These are phyloP conservation scores for Cryptoprocta ferox DNA, from an alignment of 2,797 vertebrate genomes.

Conservation along the genomic window DNA sequence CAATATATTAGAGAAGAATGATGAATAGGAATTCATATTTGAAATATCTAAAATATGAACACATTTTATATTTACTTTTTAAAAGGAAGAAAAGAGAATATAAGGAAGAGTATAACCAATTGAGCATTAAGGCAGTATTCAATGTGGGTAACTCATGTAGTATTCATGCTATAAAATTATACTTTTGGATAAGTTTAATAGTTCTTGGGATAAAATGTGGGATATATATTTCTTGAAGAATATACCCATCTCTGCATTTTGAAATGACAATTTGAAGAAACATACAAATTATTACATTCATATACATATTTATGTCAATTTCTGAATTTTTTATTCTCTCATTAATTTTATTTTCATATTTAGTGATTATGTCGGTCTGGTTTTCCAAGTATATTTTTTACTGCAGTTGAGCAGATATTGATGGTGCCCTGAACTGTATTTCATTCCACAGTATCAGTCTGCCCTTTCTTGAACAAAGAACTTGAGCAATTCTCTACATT, in stretches of 20 bases:
- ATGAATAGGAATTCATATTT: neutral
- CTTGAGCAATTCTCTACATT: neutral
- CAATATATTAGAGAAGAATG: neutral
- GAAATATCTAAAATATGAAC: neutral
- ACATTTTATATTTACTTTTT: neutral
- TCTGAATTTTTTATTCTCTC: neutral
- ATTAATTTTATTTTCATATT: neutral
- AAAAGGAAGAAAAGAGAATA: neutral
- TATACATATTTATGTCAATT: neutral
- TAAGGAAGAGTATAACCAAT: neutral
- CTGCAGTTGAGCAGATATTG: neutral
- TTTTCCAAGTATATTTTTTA: neutral
- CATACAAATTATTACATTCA: neutral
- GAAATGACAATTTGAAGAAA: neutral
- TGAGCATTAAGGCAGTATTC: neutral
- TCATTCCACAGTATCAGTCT: rapidly evolving
- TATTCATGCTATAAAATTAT: neutral
- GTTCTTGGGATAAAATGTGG: neutral
- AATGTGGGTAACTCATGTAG: neutral
- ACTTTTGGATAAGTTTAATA: neutral
- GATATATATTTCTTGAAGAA: neutral
- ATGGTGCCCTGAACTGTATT: neutral
- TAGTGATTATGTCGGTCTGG: neutral
- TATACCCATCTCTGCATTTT: neutral
- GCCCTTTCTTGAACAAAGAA: neutral